Base-by-base conservation (phyloP, 1,140 invertebrate species). In the Drosophila pachea region DNA sequence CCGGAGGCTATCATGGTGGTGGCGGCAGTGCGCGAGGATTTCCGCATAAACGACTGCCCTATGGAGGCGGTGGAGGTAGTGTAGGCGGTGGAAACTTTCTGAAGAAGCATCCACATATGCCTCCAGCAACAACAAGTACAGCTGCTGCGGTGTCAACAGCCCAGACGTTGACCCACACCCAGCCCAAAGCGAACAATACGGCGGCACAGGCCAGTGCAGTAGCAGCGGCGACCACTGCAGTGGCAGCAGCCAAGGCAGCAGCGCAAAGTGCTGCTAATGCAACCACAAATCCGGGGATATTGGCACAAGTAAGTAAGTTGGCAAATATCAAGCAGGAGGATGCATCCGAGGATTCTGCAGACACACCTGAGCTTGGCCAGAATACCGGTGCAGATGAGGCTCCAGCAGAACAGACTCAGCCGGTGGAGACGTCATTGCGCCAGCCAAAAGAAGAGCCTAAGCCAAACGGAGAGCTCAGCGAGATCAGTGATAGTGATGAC, bases 401-500 rank as follows among this genome's bases (percentile, higher is more conserved):
- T 5, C 12, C 59, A 5, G 9, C 54, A 4, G 64, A 50, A n/a
- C 50, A 62, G 2, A 40, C 14, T 11, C n/a, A 32, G 8, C 22
- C 29, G 14, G 7, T 54, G 50, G 59, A 70, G 4, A 2, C 52
- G 2, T 47, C 65, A 1, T 12, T 49, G 54, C 40, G 42, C 5
- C 62, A 47, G 42, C 45, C 81, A 4, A 86, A 84, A 8, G 49
- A 72, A 40, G 79, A 84, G 66, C 59, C 76, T 0, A 68, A 55
- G 4, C 29, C 71, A 4, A 74, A 65, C 7, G 83, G 95, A 74
- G 94, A 95, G 76, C 91, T 96, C 4, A 96, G 95, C 89, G 95
- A 96, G 89, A 95, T 96, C 36, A 95, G 95, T 83, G 95, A 96
- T 83, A 95, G 95, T 90, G 94, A 95, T 50, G 95, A 96, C 89